A percentile compares a stretch with the other conserved stretches of the same genome.
Evolutionary conservation across 2,797 vertebrate genomes (phyloP).

Genomic region (Distichodus sexfasciatus): DNA sequence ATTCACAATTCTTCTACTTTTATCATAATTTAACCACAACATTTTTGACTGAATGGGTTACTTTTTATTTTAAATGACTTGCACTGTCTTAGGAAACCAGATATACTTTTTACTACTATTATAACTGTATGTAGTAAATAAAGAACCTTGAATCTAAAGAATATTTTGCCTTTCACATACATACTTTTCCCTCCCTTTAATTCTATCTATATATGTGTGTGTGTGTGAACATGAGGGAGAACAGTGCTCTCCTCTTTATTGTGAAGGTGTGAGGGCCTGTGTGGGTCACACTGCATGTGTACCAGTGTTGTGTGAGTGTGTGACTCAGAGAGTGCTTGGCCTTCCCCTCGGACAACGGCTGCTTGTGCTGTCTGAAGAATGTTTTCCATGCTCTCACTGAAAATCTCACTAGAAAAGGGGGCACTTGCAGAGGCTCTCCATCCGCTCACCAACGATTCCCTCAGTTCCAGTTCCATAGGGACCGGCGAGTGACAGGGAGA

Average conservation of each 20-base stretch:
- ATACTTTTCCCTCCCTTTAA: too few species aligned
- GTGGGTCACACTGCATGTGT: conserved; percentile 66
- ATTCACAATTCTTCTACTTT: too few species aligned
- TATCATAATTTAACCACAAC: too few species aligned
- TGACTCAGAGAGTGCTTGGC: conserved; percentile 71
- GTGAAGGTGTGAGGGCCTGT: conserved; percentile 57
- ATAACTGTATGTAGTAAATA: too few species aligned
- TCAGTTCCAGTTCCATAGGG: conserved; percentile 63
- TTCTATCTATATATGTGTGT: too few species aligned
- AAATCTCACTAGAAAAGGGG: conserved; percentile 61
- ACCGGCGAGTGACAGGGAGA: conserved; percentile 44
- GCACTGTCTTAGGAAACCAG: too few species aligned
- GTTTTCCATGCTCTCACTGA: conserved; percentile 79
- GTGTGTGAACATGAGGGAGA: too few species aligned
- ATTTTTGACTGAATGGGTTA: too few species aligned
- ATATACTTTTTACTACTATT: too few species aligned
- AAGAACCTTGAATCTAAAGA: too few species aligned
- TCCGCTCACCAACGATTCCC: conserved; percentile 69
- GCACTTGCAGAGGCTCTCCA: conserved; percentile 14
- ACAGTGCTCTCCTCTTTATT: conserved; percentile 58
- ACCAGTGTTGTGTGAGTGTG: conserved; percentile 12
- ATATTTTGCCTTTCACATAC: too few species aligned
- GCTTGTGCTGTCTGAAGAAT: conserved; percentile 71
- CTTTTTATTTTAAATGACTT: too few species aligned
- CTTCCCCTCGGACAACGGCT: conserved; percentile 73